Base-by-base conservation (phyloP, 2,797 vertebrate species). In the Phylloscopus collybita region DNA sequence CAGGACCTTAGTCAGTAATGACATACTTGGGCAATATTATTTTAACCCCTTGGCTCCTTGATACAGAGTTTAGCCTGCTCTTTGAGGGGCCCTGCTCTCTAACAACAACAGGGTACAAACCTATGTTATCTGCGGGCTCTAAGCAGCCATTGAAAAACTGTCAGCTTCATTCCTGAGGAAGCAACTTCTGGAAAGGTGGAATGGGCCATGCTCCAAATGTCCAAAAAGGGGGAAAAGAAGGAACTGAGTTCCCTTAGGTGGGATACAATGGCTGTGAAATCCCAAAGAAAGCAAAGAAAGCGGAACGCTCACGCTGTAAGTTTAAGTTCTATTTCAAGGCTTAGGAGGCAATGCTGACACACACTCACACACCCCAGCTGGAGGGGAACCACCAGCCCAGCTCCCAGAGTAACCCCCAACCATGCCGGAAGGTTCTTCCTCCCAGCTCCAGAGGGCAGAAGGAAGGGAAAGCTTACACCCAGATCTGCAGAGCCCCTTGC, bases 11-110 rank as follows among this genome's bases (percentile, higher is more conserved):
- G 75, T 93, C 82, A 95, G 87, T 62, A 95, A 59, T 56, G 75
- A 65, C 89, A 93, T 3, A 17, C 29, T 79, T 57, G 59, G 71
- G 38, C 60, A 95, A 86, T 95, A 86, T 92, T 97, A 86, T 96
- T 94, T 95, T 95, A 97, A 94, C 84, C 86, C 91, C 92, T 72
- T 90, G 89, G 78, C 92, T 95, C 67, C 61, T 65, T 66, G 79
- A 78, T 83, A 88, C 16, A 67, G 78, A 71, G 45, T 53, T 94
- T 89, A 86, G 72, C 10, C 59, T 66, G 36, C n/a, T 75, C 59
- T 81, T 72, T 34, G 75, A 90, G 94, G 65, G 78, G 51, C 59
- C 86, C 74, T 64, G 49, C 61, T 86, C 65, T 64, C 1, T 2
- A 76, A 86, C 61, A 88, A 80, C 51, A 93, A 56, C 51, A 53